Base-by-base conservation (phyloP, 35 echinoderm and acorn worm species). In the Apostichopus parvimensis region DNA sequence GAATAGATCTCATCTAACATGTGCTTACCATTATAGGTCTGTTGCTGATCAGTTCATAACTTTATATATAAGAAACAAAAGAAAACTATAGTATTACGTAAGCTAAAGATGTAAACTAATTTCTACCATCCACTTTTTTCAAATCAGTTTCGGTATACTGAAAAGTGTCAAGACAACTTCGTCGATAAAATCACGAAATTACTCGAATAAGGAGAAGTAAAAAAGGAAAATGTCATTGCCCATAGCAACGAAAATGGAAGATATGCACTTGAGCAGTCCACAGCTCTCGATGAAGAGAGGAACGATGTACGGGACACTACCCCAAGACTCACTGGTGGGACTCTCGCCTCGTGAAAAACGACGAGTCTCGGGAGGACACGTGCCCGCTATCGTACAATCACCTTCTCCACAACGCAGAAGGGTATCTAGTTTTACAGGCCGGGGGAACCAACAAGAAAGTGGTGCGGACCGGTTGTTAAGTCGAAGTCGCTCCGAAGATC, bases 271-370 rank as follows among this genome's bases (percentile, higher is more conserved):
- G 57, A 45, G 57, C 25, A 87, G 85, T 71, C 85, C 85, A 17
- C 57, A 62, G 57, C 59, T 87, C 59, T 87, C 85, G 23, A 87
- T 87, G 85, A 87, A 87, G 64, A 62, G 85, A 65, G 85, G 85
- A 52, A 87, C 85, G 0, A 87, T 87, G 85, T 87, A 87, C 26
- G 85, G 85, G 23, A 56, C 22, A 12, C 64, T 87, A 6, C 85
- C 85, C 22, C 57, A 87, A 9, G 85, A 87, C 52, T 62, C 85
- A 28, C 58, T 87, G 5, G 64, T 87, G 6, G 64, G 85, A 5
- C 54, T 87, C 11, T 65, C 85, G 13, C 64, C 85, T 71, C 85
- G 85, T 26, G 85, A 87, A 87, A 87, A 87, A 18, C 57, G 57
- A 9, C 85, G 64, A 14, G 28, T 62, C 8, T 65, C 57, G 11